Conservation (phyloP, 2,888 invertebrate genomes). For the Baronia brevicornis region DNA sequence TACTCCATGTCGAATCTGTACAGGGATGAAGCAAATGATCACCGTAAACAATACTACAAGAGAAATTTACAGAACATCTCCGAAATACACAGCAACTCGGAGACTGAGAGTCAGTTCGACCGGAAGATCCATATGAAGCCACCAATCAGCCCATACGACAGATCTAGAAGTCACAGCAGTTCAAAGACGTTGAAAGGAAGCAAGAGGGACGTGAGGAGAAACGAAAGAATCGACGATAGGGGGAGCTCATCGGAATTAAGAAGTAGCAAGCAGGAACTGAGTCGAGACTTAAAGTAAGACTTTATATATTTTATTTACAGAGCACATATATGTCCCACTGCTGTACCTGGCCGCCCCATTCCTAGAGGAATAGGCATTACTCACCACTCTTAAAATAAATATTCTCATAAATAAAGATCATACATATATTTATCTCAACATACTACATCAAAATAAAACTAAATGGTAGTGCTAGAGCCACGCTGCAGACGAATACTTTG, state of each 20-base stretch:
- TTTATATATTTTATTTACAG: no score
- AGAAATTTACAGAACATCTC: conserved; percentile 76
- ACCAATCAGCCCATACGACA: conserved; percentile 62
- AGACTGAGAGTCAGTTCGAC: conserved; percentile 54
- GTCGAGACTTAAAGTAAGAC: conserved; percentile 59
- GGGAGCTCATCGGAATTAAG: conserved; percentile 53
- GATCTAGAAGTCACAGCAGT: conserved; percentile 63
- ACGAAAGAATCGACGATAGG: conserved; percentile 31
- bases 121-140: conserved; percentile 47
- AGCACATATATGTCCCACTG: no score
- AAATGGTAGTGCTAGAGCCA: no score
- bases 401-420: no score
- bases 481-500: no score
- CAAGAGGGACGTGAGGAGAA: conserved; percentile 37
- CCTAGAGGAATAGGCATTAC: no score
- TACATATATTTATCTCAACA: no score
- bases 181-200: conserved; percentile 58
- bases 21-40: conserved; percentile 48
- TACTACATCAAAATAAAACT: no score
- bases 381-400: no score
- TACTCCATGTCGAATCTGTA: conserved; percentile 59
- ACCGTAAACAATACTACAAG: conserved; percentile 52
- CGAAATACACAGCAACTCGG: conserved; percentile 66
- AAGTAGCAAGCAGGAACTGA: conserved; percentile 58
- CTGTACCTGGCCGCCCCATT: no score